Percentiles rank a stretch among this genome's conserved stretches.
Evolutionary conservation across 2,113 vertebrate genomes (phyloP).

Genomic region (Gambusia holbrooki): DNA sequence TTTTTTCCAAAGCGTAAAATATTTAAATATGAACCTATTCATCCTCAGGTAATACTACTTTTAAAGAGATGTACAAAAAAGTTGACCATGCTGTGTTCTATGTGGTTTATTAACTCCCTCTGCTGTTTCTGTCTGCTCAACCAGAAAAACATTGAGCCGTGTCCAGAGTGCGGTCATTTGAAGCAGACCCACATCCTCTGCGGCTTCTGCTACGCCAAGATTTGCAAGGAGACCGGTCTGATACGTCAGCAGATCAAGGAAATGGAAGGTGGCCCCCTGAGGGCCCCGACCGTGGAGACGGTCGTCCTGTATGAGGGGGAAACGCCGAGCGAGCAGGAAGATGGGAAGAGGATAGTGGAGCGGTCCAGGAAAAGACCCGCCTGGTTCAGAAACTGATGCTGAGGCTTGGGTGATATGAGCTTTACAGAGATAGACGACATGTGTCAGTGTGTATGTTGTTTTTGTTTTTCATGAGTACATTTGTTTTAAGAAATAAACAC

Average conservation of each 20-base stretch:
- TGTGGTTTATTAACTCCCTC: neutral
- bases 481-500: neutral
- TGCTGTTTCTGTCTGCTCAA: constrained; percentile 15
- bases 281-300: constrained; percentile 83
- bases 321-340: constrained; percentile 77
- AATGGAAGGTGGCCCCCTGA: constrained; percentile 87
- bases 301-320: constrained; percentile 89
- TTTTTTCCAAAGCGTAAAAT: neutral
- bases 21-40: neutral
- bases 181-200: constrained; percentile 93
- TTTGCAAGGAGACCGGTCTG: constrained; percentile 83
- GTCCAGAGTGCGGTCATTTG: constrained; percentile 91
- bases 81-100: no score
- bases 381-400: constrained; percentile 86
- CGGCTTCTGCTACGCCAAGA: constrained; percentile 90
- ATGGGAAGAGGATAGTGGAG: constrained; percentile 90
- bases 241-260: constrained; percentile 84
- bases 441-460: neutral
- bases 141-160: constrained; percentile 90
- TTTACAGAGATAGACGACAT: neutral
- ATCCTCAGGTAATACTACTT: neutral
- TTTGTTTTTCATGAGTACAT: neutral
- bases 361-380: constrained; percentile 86
- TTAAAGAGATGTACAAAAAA: neutral
- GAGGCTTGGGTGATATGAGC: no score